These are phyloP conservation scores for Mactra quadrangularis DNA, from an alignment of 1,140 invertebrate species.

Conservation along the genomic window DNA sequence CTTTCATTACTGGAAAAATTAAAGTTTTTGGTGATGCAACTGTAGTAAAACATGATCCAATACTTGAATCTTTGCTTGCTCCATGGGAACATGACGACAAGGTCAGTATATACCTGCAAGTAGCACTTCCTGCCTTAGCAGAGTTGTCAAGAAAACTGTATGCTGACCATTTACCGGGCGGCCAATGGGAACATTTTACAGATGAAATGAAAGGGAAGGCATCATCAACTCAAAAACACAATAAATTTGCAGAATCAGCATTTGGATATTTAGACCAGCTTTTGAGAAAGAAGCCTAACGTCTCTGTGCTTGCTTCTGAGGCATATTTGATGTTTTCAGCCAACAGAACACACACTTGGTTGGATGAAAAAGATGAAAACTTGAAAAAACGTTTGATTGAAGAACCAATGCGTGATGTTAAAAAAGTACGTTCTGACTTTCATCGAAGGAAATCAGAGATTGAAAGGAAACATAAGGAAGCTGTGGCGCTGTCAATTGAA, in stretches of 20 bases:
- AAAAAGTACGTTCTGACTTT: not conserved
- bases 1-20: conserved; percentile 29
- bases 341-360: conserved; percentile 64
- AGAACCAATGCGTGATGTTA: conserved; percentile 15
- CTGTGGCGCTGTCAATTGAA: not conserved
- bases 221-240: conserved; percentile 37
- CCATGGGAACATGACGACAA: conserved; percentile 54
- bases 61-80: conserved; percentile 22
- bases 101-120: conserved; percentile 16
- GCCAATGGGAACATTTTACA: conserved; percentile 26
- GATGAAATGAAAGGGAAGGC: conserved; percentile 40
- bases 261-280: conserved; percentile 64
- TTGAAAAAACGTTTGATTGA: conserved; percentile 37
- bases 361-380: conserved; percentile 35
- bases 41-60: conserved; percentile 19
- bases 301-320: conserved; percentile 56
- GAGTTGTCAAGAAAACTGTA: conserved; percentile 13
- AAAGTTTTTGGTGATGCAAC: conserved; percentile 4
- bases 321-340: conserved; percentile 64
- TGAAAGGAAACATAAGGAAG: conserved; percentile 24
- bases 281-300: conserved; percentile 56
- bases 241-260: conserved; percentile 64
- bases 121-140: conserved; percentile 36
- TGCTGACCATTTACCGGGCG: conserved; percentile 54
- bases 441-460: conserved; percentile 26